These are phyloP conservation scores for Galerucella calmariensis DNA, from an alignment of 2,888 invertebrate genomes.

Conservation along the genomic window DNA sequence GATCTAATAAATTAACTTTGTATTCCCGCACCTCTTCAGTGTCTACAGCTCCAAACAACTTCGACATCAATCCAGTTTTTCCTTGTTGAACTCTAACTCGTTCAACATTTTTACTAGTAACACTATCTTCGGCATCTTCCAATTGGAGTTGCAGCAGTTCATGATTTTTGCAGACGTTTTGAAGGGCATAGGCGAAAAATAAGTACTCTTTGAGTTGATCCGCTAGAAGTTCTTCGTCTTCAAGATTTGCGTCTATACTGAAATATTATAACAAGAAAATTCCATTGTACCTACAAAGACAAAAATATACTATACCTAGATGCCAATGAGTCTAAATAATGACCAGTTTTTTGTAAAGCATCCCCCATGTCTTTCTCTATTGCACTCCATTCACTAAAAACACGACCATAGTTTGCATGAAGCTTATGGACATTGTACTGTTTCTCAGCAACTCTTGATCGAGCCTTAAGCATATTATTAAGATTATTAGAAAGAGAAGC, in stretches of 20 bases:
- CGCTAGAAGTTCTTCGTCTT: constrained; percentile 84
- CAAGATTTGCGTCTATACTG: constrained; percentile 67
- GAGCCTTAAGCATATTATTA: constrained; percentile 71
- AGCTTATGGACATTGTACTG: constrained; percentile 82
- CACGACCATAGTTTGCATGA: constrained; percentile 83
- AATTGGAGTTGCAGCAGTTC: constrained; percentile 78
- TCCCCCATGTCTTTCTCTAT: constrained; percentile 83
- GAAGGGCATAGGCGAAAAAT: constrained; percentile 79
- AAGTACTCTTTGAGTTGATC: constrained; percentile 88
- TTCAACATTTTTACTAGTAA: constrained; percentile 67
- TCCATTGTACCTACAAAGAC: background rate
- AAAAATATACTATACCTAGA: constrained; percentile 46
- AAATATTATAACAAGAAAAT: background rate
- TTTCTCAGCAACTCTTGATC: constrained; percentile 79
- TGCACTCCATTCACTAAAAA: constrained; percentile 84
- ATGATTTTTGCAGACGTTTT: constrained; percentile 74
- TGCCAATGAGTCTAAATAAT: constrained; percentile 69
- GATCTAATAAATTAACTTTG: constrained; percentile 74
- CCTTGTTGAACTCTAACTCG: constrained; percentile 72
- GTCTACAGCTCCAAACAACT: constrained; percentile 79
- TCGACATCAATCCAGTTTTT: constrained; percentile 78
- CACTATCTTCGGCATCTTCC: constrained; percentile 75
- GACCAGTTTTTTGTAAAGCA: constrained; percentile 76
- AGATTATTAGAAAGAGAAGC: constrained; percentile 74
- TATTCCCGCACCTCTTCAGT: constrained; percentile 81